Conservation (phyloP, 2,888 invertebrate species). For the Rotaria sp. region DNA sequence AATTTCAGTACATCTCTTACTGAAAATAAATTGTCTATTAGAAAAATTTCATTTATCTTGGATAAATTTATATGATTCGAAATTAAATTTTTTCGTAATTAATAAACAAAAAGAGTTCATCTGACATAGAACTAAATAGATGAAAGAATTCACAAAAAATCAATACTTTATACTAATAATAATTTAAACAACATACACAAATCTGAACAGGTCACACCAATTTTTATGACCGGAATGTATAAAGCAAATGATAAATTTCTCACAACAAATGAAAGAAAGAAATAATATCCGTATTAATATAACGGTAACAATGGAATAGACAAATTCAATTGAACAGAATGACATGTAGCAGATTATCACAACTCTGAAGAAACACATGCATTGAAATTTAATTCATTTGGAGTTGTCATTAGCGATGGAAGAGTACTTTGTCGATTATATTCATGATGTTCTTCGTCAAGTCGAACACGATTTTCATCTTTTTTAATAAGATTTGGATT, state of each 20-base stretch:
- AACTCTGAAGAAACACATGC: not conserved
- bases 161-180: not conserved
- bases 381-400: not conserved
- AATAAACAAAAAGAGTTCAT: too few relatives aligned
- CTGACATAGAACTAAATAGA: too few relatives aligned
- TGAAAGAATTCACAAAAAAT: too few relatives aligned
- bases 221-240: not conserved
- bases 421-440: not conserved
- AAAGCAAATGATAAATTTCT: not conserved
- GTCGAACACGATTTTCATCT: conserved; percentile 9
- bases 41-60: too few relatives aligned
- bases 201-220: not conserved
- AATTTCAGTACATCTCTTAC: too few relatives aligned
- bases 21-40: too few relatives aligned
- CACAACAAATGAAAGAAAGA: not conserved
- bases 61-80: too few relatives aligned
- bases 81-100: too few relatives aligned
- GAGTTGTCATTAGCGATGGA: not conserved
- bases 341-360: not conserved
- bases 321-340: not conserved
- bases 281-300: too few relatives aligned
- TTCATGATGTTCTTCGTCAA: not conserved
- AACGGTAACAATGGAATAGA: too few relatives aligned
- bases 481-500: conserved; percentile 16
- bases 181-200: not conserved